Base-by-base conservation (phyloP, 2,888 invertebrate genomes). In the Drosophila testacea region DNA sequence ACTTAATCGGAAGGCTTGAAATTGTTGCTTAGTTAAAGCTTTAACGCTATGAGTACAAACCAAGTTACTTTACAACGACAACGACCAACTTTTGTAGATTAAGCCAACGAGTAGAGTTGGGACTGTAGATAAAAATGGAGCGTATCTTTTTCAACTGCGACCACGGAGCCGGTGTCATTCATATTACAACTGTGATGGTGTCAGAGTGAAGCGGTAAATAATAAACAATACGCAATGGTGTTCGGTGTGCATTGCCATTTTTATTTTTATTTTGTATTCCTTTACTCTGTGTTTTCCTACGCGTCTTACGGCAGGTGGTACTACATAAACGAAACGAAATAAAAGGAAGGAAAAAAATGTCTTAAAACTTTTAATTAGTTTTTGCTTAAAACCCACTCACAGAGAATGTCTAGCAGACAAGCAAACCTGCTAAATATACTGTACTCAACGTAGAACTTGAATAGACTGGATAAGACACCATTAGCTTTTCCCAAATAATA, bases 301-400 rank as follows among this genome's bases (percentile, higher is more conserved):
- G 68, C 61, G 38, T 62, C 47, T 73, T 68, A 73, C 32, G 57
- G 57, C 79, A 78, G 83, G 65, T 81, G 78, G 65, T 63, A 50
- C 74, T 67, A 64, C 60, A 71, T 56, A 65, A 84, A 61, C 39
- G 32, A 67, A 74, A 66, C 60, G 48, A 38, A 71, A 77, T 66
- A 72, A 67, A 65, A 78, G 44, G 52, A 11, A 62, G 68, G 70
- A 55, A 83, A 89, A 89, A 90, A 90, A 88, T 91, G 91, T 92
- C 91, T 91, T 91, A 90, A 85, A 92, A 92, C 92, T 92, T 92
- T 92, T 92, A 92, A 92, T 92, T 92, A 92, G 92, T 92, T 92
- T 92, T 92, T 91, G 88, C 89, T 90, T 87, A 89, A 90, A 90
- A 87, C 81, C 88, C 68, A 81, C 70, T 88, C 71, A 74, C 69